A percentile compares a stretch with the other conserved stretches of the same genome.
phyloP scores from a whole-genome alignment of 2,113 vertebrate genomes.

The Varanus salvator region DNA sequence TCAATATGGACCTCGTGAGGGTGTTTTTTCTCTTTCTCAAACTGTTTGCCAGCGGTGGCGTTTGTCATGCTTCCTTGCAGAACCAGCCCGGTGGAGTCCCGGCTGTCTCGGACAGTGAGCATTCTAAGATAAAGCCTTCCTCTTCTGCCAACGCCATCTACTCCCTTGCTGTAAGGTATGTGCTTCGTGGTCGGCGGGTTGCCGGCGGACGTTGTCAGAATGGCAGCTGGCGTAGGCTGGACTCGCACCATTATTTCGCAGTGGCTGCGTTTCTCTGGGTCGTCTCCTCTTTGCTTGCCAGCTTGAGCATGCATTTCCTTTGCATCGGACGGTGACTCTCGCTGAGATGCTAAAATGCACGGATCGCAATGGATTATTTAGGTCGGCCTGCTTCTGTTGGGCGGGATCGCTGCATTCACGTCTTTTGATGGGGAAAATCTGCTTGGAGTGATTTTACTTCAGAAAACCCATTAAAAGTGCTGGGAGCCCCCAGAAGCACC shows the following conservation, averaged over 20 bases:
- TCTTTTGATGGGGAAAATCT: too few relatives aligned
- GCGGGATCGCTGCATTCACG: background rate
- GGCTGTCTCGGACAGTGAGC: slow-evolving; percentile 84
- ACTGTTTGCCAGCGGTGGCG: background rate
- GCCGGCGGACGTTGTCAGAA: background rate
- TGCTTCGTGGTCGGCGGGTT: background rate
- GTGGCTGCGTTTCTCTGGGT: too few relatives aligned
- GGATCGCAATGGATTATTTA: background rate
- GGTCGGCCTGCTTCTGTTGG: background rate
- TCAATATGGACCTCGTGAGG: background rate
- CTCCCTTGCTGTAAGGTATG: slow-evolving; percentile 88
- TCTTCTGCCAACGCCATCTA: slow-evolving; percentile 94
- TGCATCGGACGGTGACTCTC: background rate
- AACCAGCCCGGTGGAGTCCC: slow-evolving; percentile 73
- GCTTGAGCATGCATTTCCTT: background rate
- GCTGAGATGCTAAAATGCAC: too few relatives aligned
- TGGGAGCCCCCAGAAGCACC: background rate
- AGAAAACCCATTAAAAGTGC: background rate
- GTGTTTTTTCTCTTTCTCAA: background rate
- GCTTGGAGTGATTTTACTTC: background rate
- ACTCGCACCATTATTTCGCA: background rate
- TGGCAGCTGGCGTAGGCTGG: background rate
- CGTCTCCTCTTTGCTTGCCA: background rate
- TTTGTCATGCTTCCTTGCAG: slow-evolving; percentile 72
- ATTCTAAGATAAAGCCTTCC: slow-evolving; percentile 93